Evolutionary conservation across 1,140 invertebrate genomes (phyloP), one percentile per base, ranked within the genome.

Genomic region (Microplitis demolitor): DNA sequence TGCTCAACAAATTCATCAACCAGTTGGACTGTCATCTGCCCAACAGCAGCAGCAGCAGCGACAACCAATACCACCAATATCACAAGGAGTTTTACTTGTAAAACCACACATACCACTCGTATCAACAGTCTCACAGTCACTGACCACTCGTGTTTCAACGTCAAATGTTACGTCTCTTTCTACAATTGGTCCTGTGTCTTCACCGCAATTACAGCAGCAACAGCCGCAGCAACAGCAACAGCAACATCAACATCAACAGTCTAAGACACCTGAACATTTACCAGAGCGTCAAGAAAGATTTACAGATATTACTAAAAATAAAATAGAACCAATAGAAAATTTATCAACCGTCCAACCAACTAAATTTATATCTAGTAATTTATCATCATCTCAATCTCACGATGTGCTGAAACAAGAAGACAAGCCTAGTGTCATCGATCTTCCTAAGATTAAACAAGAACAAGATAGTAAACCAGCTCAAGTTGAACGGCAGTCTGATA

Each of bases 21-120:
- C 53, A 37, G 11, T 16, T 24, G 62, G 13, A 24, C 45, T 64
- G 35, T 34, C 16, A 51, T 8, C 64, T 58, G 14, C 16, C 63
- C 50, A 53, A 63, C 4, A 60, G 54, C 16, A 53, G 9, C 37
- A 39, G 37, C 37, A 39, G 37, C 63, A 39, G 61, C n/a, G 51
- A 53, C 4, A 66, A 37, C 73, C 63, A 51, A 71, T 75, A 9
- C 67, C 77, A 2, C 56, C 76, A 2, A 54, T 79, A 0, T 37
- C 79, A 2, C 80, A 78, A 61, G 68, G 58, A 11, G 68, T 73
- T 45, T 71, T 79, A 3, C 33, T 79, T 1, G 54, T 76, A 0
- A 85, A 85, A n/a, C 62, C 80, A 31, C 83, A 81, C n/a, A 66
- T 83, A 33, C 80, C 83, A 31, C 35, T 82, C 3, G 77, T 78